Evolutionary conservation across 2,797 vertebrate genomes (phyloP), one percentile per base, ranked within the genome.

Genomic region (Galago senegalensis): DNA sequence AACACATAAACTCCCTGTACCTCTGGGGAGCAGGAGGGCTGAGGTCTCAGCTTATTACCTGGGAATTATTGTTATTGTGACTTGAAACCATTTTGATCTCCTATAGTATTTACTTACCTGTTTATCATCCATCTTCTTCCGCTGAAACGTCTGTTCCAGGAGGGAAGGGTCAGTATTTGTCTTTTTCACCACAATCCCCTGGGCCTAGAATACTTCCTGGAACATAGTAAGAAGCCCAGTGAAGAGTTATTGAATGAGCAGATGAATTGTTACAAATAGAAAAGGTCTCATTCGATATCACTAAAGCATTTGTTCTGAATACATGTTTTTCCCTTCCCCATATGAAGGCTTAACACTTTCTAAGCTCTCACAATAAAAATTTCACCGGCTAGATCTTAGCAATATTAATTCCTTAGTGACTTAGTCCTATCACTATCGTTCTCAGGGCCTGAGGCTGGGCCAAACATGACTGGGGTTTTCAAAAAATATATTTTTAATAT

Each of bases 381-480:
- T 90, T 97, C 86, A 82, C 84, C 67, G 83, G 65, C 20, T 53
- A 94, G n/a, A 49, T 93, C 61, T 94, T 75, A 81, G 14, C 53
- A 84, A 81, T 94, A 82, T 96, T 96, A 97, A 98, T 97, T 95
- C 31, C 87, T 93, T 88, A 3, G 17, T 69, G 31, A 69, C 65
- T 69, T 34, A 81, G 18, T 87, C 17, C 29, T 58, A 40, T 95
- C 67, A 27, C 46, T 37, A 72, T 34, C 16, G 37, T 95, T 87
- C 79, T 96, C 60, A 93, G 97, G 93, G 76, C 58, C 43, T 53
- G 16, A 98, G 98, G 49, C 91, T 58, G 75, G 96, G 96, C 97
- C 97, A 98, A 98, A 96, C 53, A 92, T 70, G 86, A 88, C 86
- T 94, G 96, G 96, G 94, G 91, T 87, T 89, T 97, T 84, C 58